Conservation (phyloP, 1,140 invertebrate species). For the Trialeurodes vaporariorum region DNA sequence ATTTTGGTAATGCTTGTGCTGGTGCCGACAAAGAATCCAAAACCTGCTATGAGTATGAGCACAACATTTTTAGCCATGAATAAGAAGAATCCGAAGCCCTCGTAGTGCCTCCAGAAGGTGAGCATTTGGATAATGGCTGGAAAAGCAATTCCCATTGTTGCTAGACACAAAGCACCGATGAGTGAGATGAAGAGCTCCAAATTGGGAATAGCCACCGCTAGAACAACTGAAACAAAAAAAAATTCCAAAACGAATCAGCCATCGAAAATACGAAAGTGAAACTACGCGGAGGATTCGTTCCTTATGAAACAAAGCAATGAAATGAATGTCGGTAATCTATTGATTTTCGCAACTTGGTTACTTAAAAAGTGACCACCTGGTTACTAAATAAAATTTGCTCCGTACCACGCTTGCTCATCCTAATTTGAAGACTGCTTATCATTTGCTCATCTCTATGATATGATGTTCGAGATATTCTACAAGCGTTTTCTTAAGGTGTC, state of each 20-base stretch:
- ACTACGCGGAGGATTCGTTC: too few relatives aligned
- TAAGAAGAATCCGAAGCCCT: constrained; percentile 31
- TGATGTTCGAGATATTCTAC: too few relatives aligned
- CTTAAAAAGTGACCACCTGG: too few relatives aligned
- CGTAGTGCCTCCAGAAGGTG: constrained; percentile 45
- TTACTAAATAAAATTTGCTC: too few relatives aligned
- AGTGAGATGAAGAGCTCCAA: constrained; percentile 74
- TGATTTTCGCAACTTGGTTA: too few relatives aligned
- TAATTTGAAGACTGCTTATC: too few relatives aligned
- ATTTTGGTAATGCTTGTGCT: constrained; percentile 53
- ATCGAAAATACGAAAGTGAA: too few relatives aligned
- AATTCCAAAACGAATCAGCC: background rate
- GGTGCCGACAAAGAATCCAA: constrained; percentile 56
- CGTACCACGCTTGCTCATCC: too few relatives aligned
- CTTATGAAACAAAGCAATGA: too few relatives aligned
- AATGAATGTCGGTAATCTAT: too few relatives aligned
- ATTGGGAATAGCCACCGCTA: constrained; percentile 66
- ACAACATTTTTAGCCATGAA: constrained; percentile 46
- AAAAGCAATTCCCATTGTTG: constrained; percentile 67
- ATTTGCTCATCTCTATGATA: too few relatives aligned
- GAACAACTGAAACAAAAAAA: constrained; percentile 45
- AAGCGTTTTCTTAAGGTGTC: too few relatives aligned
- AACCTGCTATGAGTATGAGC: constrained; percentile 45
- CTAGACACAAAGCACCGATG: constrained; percentile 73
- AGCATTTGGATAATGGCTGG: constrained; percentile 69